These are phyloP conservation scores for Marcusenius ussheri DNA, from an alignment of 2,113 vertebrate genomes.

Conservation along the genomic window DNA sequence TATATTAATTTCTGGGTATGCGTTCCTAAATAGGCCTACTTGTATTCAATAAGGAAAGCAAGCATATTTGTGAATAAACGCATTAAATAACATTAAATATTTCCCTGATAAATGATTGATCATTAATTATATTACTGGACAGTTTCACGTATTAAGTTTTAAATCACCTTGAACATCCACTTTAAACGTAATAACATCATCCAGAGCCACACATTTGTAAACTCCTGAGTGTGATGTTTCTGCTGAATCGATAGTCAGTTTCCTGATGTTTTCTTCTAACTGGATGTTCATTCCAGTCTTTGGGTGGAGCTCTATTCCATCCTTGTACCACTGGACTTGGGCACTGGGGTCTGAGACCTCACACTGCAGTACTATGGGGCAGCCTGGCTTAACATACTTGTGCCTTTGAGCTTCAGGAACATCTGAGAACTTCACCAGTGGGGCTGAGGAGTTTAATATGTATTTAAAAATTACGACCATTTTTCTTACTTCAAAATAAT, in stretches of 20 bases:
- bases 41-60: not conserved
- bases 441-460: not conserved
- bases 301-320: not conserved
- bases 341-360: not conserved
- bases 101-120: not conserved
- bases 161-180: slow-evolving; percentile 2
- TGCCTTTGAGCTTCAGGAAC: not conserved
- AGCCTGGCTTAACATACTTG: not conserved
- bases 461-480: not conserved
- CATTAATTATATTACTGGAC: not conserved
- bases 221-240: not conserved
- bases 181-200: not conserved
- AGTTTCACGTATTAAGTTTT: not conserved
- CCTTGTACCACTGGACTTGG: not conserved
- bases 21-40: not conserved
- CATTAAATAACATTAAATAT: not conserved
- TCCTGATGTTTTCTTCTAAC: not conserved
- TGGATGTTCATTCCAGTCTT: not conserved
- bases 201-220: not conserved
- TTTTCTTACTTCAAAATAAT: not conserved
- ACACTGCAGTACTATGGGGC: not conserved
- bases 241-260: not conserved
- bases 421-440: not conserved
- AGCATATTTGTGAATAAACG: not conserved
- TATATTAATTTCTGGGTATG: not conserved